Evolutionary conservation across 1,140 invertebrate genomes (phyloP).

Genomic region (Musca vetustissima): DNA sequence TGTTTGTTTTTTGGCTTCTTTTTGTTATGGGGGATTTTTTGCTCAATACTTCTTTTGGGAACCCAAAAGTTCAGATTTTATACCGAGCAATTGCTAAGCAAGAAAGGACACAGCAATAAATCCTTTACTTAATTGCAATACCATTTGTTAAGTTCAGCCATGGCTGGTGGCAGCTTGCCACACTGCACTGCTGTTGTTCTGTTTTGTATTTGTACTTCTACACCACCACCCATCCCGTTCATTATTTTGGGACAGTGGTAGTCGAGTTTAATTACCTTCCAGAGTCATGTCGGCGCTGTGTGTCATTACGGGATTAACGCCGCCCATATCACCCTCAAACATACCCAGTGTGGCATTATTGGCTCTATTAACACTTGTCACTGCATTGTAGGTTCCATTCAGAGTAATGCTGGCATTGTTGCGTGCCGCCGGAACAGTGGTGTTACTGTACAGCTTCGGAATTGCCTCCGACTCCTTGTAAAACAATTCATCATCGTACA

Average conservation of each 20-base stretch:
- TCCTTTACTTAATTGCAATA: conserved; percentile 22
- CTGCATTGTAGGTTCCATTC: conserved; percentile 22
- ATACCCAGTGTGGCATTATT: conserved; percentile 38
- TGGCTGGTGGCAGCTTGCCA: not conserved
- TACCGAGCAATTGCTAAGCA: conserved; percentile 7
- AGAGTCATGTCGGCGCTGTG: conserved; percentile 48
- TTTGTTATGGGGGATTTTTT: not conserved
- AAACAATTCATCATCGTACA: conserved; percentile 56
- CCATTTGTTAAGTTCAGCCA: conserved; percentile 18
- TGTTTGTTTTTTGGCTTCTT: not conserved
- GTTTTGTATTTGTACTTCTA: not conserved
- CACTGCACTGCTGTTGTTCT: not conserved
- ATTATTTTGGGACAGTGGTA: not conserved
- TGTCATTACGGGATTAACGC: conserved; percentile 50
- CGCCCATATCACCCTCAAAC: conserved; percentile 32
- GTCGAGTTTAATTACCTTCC: conserved; percentile 41
- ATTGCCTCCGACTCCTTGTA: conserved; percentile 55
- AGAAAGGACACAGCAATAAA: conserved; percentile 4
- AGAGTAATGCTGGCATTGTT: conserved; percentile 7
- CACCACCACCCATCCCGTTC: not conserved
- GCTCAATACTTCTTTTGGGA: not conserved
- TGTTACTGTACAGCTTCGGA: conserved; percentile 49
- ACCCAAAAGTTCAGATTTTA: not conserved
- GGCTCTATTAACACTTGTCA: conserved; percentile 15
- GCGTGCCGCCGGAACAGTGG: conserved; percentile 31